Percentiles rank a stretch among this genome's conserved stretches.
These are phyloP conservation scores for Cichladusa arquata DNA, from an alignment of 2,113 vertebrate species.

Conservation along the genomic window DNA sequence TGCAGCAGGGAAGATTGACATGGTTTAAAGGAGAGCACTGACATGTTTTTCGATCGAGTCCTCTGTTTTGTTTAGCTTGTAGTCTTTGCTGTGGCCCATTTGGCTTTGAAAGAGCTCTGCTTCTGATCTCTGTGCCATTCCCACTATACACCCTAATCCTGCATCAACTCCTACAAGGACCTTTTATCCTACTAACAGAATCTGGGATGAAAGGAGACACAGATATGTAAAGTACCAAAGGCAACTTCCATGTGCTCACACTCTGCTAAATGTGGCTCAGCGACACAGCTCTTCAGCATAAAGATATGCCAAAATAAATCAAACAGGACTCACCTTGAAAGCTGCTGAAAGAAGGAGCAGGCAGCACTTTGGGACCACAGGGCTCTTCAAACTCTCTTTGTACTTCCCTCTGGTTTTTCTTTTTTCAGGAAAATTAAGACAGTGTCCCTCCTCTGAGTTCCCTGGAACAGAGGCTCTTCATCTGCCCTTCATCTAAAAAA, in stretches of 20 bases:
- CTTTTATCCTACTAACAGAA: constrained; percentile 24
- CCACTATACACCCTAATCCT: background rate
- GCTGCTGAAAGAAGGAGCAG: background rate
- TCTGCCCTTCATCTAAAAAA: background rate
- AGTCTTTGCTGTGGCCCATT: background rate
- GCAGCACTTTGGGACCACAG: background rate
- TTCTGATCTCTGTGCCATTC: background rate
- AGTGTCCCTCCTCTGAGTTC: background rate
- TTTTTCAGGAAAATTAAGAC: background rate
- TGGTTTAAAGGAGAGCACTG: background rate
- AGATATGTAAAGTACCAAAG: background rate
- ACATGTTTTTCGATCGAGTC: background rate
- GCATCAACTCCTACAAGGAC: background rate
- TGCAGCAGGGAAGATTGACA: background rate
- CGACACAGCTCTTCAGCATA: background rate
- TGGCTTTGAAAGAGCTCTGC: background rate
- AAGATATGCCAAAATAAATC: background rate
- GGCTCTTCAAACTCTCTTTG: background rate
- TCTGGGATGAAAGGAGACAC: background rate
- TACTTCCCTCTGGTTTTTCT: background rate
- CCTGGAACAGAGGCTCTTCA: background rate
- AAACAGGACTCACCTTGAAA: background rate
- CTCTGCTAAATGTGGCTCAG: constrained; percentile 18
- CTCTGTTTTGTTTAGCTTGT: background rate
- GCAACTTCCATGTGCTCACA: background rate